Base-by-base conservation (phyloP, 2,113 vertebrate species). In the Pelodiscus sinensis region DNA sequence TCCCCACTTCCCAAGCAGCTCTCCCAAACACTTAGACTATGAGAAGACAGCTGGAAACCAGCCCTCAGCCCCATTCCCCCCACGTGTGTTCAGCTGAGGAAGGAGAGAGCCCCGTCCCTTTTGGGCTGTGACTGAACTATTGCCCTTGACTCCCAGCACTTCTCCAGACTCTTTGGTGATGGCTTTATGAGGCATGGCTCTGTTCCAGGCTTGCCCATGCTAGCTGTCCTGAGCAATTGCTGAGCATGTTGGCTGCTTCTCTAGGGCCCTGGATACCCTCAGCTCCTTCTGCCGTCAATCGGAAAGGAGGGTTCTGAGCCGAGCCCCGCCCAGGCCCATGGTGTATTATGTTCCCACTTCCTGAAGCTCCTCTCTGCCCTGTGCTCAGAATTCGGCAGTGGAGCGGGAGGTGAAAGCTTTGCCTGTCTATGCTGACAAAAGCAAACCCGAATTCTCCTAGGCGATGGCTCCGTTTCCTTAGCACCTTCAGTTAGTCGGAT, bases 121-220 rank as follows among this genome's bases (percentile, higher is more conserved):
- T 54, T 54, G 52, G 52, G 14, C 52, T 0, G 0, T 25, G 65
- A 51, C 73, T 25, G 6, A 7, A 8, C 73, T 44, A 6, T 50
- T 25, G 35, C 38, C 8, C 12, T 21, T 50, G 58, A 19, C 3
- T 0, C 54, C 35, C 0, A 35, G 2, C 9, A 35, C 2, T 78
- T 24, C 18, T 31, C 3, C 2, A 0, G 10, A 29, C 0, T 0
- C 0, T 0, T 71, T 29, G 56, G 50, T 10, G 91, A 35, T 35
- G 4, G 21, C 38, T 3, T 56, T 1, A 0, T 1, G 35, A 29
- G 25, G 86, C 56, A 15, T 4, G 0, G 6, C 1, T 0, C 56
- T 31, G 0, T 71, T 79, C 68, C 11, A 27, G 0, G 1, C 83
- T 73, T 1, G 8, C 15, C 62, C 31, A n/a, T 19, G 65, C 19